These are phyloP conservation scores for Gobius niger DNA, from an alignment of 2,113 vertebrate genomes.

Conservation along the genomic window DNA sequence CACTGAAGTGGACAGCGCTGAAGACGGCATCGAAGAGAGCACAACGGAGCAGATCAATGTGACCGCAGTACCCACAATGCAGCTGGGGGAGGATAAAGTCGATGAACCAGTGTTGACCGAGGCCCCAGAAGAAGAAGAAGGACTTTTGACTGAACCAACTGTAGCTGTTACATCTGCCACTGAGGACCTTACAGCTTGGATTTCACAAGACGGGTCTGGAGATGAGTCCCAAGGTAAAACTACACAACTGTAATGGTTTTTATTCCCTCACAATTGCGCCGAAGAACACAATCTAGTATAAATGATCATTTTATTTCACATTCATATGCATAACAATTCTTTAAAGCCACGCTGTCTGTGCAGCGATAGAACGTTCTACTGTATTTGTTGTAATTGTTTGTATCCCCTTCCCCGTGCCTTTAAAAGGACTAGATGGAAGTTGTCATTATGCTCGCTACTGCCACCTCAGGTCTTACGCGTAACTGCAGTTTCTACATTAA, in stretches of 20 bases:
- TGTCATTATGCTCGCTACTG: no score
- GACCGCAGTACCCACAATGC: constrained; percentile 19
- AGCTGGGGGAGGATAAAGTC: constrained; percentile 33
- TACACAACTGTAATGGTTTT: background rate
- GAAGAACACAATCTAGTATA: no score
- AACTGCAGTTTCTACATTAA: no score
- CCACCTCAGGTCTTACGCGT: no score
- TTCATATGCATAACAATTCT: no score
- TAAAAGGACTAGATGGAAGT: no score
- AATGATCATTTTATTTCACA: no score
- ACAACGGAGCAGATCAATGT: constrained; percentile 7
- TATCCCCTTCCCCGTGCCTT: no score
- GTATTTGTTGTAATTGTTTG: no score
- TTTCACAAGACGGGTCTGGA: constrained; percentile 58
- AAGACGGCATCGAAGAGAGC: constrained; percentile 16
- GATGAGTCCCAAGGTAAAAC: constrained; percentile 61
- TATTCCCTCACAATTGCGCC: no score
- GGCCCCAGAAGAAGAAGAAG: constrained; percentile 23
- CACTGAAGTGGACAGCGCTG: constrained; percentile 25
- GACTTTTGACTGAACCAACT: constrained; percentile 17
- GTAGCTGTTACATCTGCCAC: constrained; percentile 22
- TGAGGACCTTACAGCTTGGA: constrained; percentile 24
- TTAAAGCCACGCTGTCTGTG: no score
- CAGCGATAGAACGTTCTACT: no score
- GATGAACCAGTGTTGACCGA: constrained; percentile 25